Percentiles rank a stretch among this genome's conserved stretches.
Conservation (phyloP, 2,113 vertebrate genomes). For the Tympanuchus pallidicinctus region DNA sequence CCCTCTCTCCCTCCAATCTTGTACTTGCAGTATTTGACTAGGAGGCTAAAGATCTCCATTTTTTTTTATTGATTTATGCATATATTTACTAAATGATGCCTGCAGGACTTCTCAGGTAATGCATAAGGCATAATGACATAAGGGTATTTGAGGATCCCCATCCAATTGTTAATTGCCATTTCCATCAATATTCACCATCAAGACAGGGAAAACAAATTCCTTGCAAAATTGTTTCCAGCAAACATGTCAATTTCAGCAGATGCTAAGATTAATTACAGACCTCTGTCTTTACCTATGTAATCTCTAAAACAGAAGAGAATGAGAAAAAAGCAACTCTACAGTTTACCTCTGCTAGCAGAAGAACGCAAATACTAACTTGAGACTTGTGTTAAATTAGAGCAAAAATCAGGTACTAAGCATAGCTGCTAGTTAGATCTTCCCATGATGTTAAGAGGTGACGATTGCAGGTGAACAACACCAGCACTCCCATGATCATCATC, state of each 20-base stretch:
- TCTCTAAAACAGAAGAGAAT: not conserved
- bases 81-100: not conserved
- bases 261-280: not conserved
- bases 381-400: not conserved
- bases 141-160: not conserved
- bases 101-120: not conserved
- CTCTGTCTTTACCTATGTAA: not conserved
- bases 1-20: not conserved
- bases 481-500: not conserved
- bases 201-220: not conserved
- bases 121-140: not conserved
- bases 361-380: too few species aligned
- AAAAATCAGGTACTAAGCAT: not conserved
- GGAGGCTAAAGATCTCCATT: not conserved
- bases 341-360: not conserved
- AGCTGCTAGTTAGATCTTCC: not conserved
- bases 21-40: not conserved
- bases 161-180: not conserved
- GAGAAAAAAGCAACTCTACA: not conserved
- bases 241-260: not conserved
- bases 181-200: not conserved
- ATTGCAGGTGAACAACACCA: not conserved
- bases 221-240: not conserved
- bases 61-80: not conserved
- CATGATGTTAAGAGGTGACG: not conserved